These are phyloP conservation scores for Zaprionus taronus DNA, from an alignment of 1,140 invertebrate species.

Conservation along the genomic window DNA sequence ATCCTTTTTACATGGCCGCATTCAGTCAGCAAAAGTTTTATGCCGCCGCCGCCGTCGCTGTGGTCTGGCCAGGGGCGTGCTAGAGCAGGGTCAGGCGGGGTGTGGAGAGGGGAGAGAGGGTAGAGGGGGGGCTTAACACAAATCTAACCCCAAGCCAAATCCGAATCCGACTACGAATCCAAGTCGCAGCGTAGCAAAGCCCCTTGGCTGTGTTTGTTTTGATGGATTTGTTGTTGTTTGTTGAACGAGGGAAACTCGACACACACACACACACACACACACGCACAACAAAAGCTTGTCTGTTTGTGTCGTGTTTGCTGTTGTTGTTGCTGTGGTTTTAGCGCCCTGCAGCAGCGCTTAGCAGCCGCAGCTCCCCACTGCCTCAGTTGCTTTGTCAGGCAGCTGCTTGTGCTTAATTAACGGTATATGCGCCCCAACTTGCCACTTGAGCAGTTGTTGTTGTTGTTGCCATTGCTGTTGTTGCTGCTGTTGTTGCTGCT, in stretches of 20 bases:
- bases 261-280: no score
- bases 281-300: constrained; percentile 60
- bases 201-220: constrained; percentile 74
- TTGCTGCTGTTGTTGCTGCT: constrained; percentile 45
- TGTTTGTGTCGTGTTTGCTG: constrained; percentile 75
- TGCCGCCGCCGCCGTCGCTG: constrained; percentile 25
- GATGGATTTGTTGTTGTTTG: constrained; percentile 75
- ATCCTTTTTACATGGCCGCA: constrained; percentile 81
- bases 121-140: constrained; percentile 28
- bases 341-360: constrained; percentile 58
- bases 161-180: constrained; percentile 32
- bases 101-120: constrained; percentile 21
- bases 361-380: not conserved
- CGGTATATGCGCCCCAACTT: constrained; percentile 59
- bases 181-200: constrained; percentile 37
- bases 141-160: constrained; percentile 40
- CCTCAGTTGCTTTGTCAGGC: constrained; percentile 14
- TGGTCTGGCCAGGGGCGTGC: constrained; percentile 13
- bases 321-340: constrained; percentile 47
- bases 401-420: constrained; percentile 75
- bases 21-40: constrained; percentile 53
- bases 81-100: not conserved
- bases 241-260: not conserved
- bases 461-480: constrained; percentile 43
- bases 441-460: constrained; percentile 68